These are phyloP conservation scores for Cathartes aura DNA, from an alignment of 2,113 vertebrate genomes.

Conservation along the genomic window DNA sequence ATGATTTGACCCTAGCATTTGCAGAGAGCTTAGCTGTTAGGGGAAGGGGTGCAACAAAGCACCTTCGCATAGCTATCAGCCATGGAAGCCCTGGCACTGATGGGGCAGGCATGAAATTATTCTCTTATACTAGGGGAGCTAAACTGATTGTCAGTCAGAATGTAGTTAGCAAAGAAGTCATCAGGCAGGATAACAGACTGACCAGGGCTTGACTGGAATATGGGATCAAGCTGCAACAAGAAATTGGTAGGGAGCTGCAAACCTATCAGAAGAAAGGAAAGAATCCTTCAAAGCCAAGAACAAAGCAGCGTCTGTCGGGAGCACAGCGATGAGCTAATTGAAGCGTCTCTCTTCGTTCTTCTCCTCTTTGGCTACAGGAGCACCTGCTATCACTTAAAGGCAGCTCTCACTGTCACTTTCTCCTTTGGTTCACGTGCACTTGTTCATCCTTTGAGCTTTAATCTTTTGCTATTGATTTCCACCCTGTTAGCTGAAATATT, in stretches of 20 bases:
- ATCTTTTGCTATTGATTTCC: slow-evolving; percentile 70
- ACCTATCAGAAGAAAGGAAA: slow-evolving; percentile 14
- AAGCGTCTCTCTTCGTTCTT: not conserved
- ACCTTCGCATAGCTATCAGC: not conserved
- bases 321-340: slow-evolving; percentile 38
- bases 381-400: slow-evolving; percentile 59
- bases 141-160: not conserved
- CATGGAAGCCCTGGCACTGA: not conserved
- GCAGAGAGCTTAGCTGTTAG: not conserved
- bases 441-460: slow-evolving; percentile 66
- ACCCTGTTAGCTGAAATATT: slow-evolving; percentile 64
- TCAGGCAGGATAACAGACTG: not conserved
- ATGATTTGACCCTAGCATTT: not conserved
- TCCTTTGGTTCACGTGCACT: not conserved
- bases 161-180: not conserved
- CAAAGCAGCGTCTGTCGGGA: not conserved
- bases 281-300: slow-evolving; percentile 55
- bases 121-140: not conserved
- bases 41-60: not conserved
- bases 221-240: not conserved
- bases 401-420: slow-evolving; percentile 39
- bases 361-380: not conserved
- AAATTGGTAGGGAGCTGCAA: slow-evolving; percentile 45
- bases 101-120: not conserved
- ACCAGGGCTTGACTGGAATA: not conserved